phyloP scores from a whole-genome alignment of 2,113 vertebrate species.

The Xenopus tropicalis region UCB_Xtro_10.0 CM004443.2:27745501-27746000 shows the following conservation, averaged over 20 bases:
- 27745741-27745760: slow-evolving; percentile 65
- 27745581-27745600: slow-evolving; percentile 36
- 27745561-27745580: slow-evolving; percentile 48
- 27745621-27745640: slow-evolving; percentile 55
- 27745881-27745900: slow-evolving; percentile 70
- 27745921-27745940: slow-evolving; percentile 87
- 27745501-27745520: slow-evolving; percentile 52
- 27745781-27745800: slow-evolving; percentile 87
- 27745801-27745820: slow-evolving; percentile 89
- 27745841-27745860: slow-evolving; percentile 48
- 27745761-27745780: slow-evolving; percentile 79
- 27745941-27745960: slow-evolving; percentile 91
- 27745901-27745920: slow-evolving; percentile 77
- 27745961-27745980: slow-evolving; percentile 86
- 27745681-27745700: slow-evolving; percentile 79
- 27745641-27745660: slow-evolving; percentile 55
- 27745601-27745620: slow-evolving; percentile 53
- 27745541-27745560: slow-evolving; percentile 44
- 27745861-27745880: slow-evolving; percentile 41
- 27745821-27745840: slow-evolving; percentile 70
- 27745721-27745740: slow-evolving; percentile 81
- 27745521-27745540: slow-evolving; percentile 51
- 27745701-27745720: slow-evolving; percentile 73
- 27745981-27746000: slow-evolving; percentile 79
- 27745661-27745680: slow-evolving; percentile 62